Evolutionary conservation across 2,797 vertebrate genomes (phyloP).

Genomic region (Mastacembelus armatus): DNA sequence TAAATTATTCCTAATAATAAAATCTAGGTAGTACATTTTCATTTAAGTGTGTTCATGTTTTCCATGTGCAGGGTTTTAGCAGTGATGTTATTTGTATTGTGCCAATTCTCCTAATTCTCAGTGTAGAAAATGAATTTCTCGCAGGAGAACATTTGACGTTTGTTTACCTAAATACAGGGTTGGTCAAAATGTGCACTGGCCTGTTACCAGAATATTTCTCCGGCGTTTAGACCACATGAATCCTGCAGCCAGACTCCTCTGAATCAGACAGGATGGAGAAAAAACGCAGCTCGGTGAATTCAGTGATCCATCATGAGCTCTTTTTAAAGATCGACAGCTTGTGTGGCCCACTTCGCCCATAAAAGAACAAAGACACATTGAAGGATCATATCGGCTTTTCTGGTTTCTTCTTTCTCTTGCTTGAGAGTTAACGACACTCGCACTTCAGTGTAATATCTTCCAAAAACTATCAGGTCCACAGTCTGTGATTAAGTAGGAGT

Average conservation of each 20-base stretch:
- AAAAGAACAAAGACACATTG: conserved; percentile 76
- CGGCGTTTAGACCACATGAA: conserved; percentile 2
- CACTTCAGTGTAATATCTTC: conserved; percentile 43
- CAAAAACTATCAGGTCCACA: conserved; percentile 35
- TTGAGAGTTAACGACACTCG: conserved; percentile 34
- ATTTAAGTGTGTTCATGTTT: not conserved
- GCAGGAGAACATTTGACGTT: too few relatives aligned
- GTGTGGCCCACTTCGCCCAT: conserved; percentile 70
- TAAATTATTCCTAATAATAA: not conserved
- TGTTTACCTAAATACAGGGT: not conserved
- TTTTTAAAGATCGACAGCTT: conserved; percentile 71
- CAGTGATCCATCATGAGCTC: conserved; percentile 78
- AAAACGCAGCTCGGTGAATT: conserved; percentile 44
- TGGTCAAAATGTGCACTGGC: not conserved
- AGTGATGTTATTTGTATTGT: not conserved
- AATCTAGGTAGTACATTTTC: not conserved
- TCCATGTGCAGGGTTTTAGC: not conserved
- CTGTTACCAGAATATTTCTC: conserved; percentile 1
- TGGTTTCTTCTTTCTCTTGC: not conserved
- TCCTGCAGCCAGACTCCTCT: conserved; percentile 28
- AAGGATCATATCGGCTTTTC: conserved; percentile 35
- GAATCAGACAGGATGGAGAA: conserved; percentile 27
- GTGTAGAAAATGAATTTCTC: not conserved
- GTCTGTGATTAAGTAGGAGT: conserved; percentile 48
- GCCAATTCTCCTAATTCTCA: not conserved